These are phyloP conservation scores for Platycercus adscitus DNA, from an alignment of 2,113 vertebrate genomes.

Conservation along the genomic window DNA sequence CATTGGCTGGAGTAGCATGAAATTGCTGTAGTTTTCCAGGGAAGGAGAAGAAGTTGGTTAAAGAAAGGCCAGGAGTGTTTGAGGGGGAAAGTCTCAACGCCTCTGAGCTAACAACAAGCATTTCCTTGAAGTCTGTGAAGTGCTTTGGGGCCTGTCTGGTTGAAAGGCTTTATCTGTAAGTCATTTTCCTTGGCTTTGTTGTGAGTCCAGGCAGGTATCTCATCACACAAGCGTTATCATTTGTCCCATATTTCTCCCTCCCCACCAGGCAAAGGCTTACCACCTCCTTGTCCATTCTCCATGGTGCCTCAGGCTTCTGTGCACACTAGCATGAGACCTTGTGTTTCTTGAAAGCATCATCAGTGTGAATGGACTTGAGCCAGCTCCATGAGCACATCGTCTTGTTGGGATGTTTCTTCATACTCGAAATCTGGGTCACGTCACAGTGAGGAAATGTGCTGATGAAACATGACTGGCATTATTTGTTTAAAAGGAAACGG, in stretches of 20 bases:
- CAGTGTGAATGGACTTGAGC: background rate
- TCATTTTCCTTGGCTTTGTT: background rate
- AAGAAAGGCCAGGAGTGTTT: background rate
- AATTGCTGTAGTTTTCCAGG: background rate
- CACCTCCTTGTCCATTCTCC: fast-evolving
- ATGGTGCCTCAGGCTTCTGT: background rate
- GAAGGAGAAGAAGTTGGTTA: background rate
- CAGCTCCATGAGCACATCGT: background rate
- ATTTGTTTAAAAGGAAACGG: background rate
- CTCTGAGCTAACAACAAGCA: background rate
- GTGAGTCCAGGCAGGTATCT: background rate
- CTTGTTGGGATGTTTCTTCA: background rate
- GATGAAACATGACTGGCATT: background rate
- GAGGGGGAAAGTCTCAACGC: background rate
- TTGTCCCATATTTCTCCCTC: background rate
- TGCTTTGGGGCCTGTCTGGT: background rate
- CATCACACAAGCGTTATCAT: fast-evolving
- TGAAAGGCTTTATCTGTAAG: background rate
- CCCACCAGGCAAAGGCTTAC: background rate
- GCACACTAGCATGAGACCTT: fast-evolving
- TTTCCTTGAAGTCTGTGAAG: background rate
- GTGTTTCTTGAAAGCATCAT: background rate
- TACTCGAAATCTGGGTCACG: background rate
- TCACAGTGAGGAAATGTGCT: fast-evolving
- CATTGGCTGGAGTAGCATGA: background rate